phyloP scores from a whole-genome alignment of 2,888 invertebrate species.

The Axea sp. region DNA sequence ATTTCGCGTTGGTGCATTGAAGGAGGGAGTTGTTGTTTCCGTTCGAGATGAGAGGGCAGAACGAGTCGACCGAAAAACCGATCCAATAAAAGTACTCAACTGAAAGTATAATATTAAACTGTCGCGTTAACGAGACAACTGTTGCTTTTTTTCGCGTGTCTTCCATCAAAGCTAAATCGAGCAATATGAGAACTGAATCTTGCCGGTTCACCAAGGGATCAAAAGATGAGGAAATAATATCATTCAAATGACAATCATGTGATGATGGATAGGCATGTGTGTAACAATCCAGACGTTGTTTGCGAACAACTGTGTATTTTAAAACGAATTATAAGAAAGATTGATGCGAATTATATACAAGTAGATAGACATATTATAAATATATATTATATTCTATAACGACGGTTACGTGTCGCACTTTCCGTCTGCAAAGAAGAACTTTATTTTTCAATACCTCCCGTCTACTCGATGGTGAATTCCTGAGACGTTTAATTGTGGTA shows the following conservation, averaged over 20 bases:
- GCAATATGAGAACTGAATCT: slow-evolving; percentile 14
- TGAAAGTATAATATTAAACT: slow-evolving; percentile 15
- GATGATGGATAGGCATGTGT: slow-evolving; percentile 39
- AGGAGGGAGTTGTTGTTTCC: too few species aligned
- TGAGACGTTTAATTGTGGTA: slow-evolving; percentile 51
- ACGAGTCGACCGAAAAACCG: slow-evolving; percentile 12
- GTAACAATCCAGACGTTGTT: slow-evolving; percentile 18
- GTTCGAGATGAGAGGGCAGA: neutral
- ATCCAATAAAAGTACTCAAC: slow-evolving; percentile 19
- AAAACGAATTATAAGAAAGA: slow-evolving; percentile 36
- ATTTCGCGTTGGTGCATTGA: too few species aligned
- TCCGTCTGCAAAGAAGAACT: slow-evolving; percentile 33
- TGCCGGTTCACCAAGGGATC: slow-evolving; percentile 24
- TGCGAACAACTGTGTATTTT: slow-evolving; percentile 7
- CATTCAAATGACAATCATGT: slow-evolving; percentile 51
- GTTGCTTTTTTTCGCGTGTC: too few species aligned
- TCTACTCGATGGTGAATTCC: slow-evolving; percentile 45
- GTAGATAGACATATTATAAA: slow-evolving; percentile 14
- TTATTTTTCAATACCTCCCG: slow-evolving; percentile 59
- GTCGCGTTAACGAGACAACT: too few species aligned
- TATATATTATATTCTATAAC: slow-evolving; percentile 47
- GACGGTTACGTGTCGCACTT: slow-evolving; percentile 43
- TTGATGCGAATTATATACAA: slow-evolving; percentile 31
- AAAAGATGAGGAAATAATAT: slow-evolving; percentile 31
- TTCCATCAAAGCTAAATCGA: slow-evolving; percentile 33